These are phyloP conservation scores for Elegia similella DNA, from an alignment of 2,888 invertebrate genomes.

Conservation along the genomic window DNA sequence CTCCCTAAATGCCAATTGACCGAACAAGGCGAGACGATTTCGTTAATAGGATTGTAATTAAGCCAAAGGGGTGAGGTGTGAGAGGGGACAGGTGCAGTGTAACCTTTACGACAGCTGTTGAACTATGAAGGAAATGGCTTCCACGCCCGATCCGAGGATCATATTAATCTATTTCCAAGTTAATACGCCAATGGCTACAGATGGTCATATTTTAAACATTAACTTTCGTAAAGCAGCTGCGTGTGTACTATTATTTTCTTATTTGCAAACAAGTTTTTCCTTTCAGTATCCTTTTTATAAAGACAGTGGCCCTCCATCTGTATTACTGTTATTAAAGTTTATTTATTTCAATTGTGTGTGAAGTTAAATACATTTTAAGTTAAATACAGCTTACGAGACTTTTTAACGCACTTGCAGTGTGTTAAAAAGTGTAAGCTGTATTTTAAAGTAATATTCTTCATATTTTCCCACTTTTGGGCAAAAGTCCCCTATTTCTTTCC, in stretches of 20 bases:
- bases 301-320: slow-evolving; percentile 16
- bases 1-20: slow-evolving; percentile 49
- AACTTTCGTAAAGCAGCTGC: slow-evolving; percentile 45
- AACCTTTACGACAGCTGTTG: slow-evolving; percentile 76
- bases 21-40: slow-evolving; percentile 50
- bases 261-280: slow-evolving; percentile 5
- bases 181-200: slow-evolving; percentile 41
- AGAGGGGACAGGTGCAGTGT: slow-evolving; percentile 71
- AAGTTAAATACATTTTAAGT: no score
- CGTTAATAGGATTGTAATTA: slow-evolving; percentile 71
- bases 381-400: no score
- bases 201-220: slow-evolving; percentile 34
- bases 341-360: no score
- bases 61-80: slow-evolving; percentile 49
- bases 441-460: no score
- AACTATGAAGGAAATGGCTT: slow-evolving; percentile 58
- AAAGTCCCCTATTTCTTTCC: no score
- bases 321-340: slow-evolving; percentile 7
- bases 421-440: no score
- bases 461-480: no score
- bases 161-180: slow-evolving; percentile 63
- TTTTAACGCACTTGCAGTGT: no score
- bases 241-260: slow-evolving; percentile 41
- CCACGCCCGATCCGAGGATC: slow-evolving; percentile 45
- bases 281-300: no score